Conservation (phyloP, 2,797 vertebrate species). For the Oceanodroma leucorhoa region DNA sequence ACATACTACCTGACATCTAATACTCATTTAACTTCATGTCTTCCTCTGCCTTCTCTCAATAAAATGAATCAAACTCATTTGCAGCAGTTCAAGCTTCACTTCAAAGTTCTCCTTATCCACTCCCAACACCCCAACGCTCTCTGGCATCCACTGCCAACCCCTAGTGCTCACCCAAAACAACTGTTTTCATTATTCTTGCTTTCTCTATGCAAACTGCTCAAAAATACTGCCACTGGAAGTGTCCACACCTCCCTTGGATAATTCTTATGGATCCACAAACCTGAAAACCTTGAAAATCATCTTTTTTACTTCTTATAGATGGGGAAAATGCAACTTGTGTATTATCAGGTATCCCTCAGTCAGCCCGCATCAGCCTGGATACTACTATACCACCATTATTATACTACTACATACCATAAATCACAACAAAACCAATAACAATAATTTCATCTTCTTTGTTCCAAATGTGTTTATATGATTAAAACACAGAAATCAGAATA, state of each 20-base stretch:
- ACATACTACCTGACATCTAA: background rate
- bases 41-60: background rate
- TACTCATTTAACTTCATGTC: background rate
- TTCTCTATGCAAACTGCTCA: background rate
- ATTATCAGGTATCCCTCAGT: background rate
- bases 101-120: background rate
- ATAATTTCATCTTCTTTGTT: background rate
- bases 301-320: background rate
- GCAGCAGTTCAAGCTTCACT: background rate
- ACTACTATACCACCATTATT: background rate
- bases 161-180: background rate
- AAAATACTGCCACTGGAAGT: background rate
- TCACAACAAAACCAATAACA: background rate
- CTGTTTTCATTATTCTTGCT: background rate
- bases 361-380: background rate
- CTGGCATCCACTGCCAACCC: background rate
- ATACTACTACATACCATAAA: background rate
- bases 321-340: background rate
- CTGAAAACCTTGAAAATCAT: background rate
- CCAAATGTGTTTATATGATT: background rate
- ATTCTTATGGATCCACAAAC: background rate
- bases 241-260: too few relatives aligned
- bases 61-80: background rate
- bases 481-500: background rate
- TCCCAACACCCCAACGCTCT: background rate